Percentiles rank a stretch among this genome's conserved stretches.
These are phyloP conservation scores for Ranitomeya imitator DNA, from an alignment of 2,113 vertebrate species.

Conservation along the genomic window DNA sequence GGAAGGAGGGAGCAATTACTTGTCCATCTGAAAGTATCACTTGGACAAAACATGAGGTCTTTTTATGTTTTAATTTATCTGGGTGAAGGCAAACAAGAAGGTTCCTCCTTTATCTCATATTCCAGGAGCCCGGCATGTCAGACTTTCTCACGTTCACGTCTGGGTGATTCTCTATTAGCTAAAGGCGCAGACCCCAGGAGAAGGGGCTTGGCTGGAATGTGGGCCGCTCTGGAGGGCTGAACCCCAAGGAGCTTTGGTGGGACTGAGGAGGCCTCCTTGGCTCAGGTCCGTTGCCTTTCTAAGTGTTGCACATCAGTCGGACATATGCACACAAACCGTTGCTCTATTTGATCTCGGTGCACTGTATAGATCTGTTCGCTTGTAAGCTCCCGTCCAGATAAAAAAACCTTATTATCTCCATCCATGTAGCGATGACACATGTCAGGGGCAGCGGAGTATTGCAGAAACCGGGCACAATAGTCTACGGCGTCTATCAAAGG, in stretches of 20 bases:
- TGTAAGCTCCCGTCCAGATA: conserved; percentile 54
- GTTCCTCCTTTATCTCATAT: conserved; percentile 45
- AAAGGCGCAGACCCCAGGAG: conserved; percentile 64
- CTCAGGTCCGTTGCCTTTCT: conserved; percentile 61
- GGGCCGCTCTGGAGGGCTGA: conserved; percentile 62
- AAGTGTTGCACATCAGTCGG: conserved; percentile 57
- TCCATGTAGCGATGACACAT: conserved; percentile 16
- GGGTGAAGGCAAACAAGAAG: conserved; percentile 59
- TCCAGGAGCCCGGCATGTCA: conserved; percentile 65
- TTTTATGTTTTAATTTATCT: conserved; percentile 56
- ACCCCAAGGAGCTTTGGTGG: conserved; percentile 61
- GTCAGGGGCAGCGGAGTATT: conserved; percentile 56
- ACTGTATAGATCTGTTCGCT: conserved; percentile 55
- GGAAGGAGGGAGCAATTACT: conserved; percentile 48
- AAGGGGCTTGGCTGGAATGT: conserved; percentile 69
- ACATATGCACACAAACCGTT: conserved; percentile 58
- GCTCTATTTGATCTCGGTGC: conserved; percentile 68
- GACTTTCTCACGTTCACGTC: conserved; percentile 78
- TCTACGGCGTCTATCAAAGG: conserved; percentile 45
- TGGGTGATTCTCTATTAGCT: conserved; percentile 72
- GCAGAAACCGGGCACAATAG: conserved; percentile 56
- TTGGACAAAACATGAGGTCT: conserved; percentile 47
- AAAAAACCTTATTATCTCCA: conserved; percentile 57
- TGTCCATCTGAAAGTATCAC: conserved; percentile 55
- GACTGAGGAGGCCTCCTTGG: conserved; percentile 61